Percentiles rank a stretch among this genome's conserved stretches.
phyloP scores from a whole-genome alignment of 2,797 vertebrate genomes.

The Spinibarbus caldwelli region DNA sequence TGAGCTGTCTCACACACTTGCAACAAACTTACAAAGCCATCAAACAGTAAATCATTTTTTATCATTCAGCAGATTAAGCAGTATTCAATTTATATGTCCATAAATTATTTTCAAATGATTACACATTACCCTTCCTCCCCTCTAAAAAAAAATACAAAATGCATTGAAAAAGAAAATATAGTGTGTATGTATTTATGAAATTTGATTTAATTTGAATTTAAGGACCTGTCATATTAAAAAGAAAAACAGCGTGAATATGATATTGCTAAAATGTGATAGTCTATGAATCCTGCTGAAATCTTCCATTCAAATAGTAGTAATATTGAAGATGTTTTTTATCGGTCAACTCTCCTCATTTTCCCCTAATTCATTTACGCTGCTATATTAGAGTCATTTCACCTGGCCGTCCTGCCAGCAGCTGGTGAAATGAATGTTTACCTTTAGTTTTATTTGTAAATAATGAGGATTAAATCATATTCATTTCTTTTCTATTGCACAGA shows the following conservation, averaged over 20 bases:
- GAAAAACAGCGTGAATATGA: neutral
- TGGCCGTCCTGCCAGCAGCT: slow-evolving; percentile 71
- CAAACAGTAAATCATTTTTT: neutral
- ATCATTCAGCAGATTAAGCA: neutral
- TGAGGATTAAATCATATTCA: slow-evolving; percentile 76
- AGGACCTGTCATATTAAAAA: slow-evolving; percentile 28
- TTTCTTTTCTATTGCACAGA: slow-evolving; percentile 91
- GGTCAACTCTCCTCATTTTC: neutral
- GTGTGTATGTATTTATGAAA: neutral
- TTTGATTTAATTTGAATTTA: slow-evolving; percentile 47
- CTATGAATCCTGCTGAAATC: slow-evolving; percentile 41
- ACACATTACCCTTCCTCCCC: neutral
- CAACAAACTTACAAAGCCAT: slow-evolving; percentile 4
- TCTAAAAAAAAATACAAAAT: neutral
- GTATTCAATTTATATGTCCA: neutral
- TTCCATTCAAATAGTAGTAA: slow-evolving; percentile 3
- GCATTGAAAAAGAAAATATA: neutral
- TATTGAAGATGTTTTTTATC: neutral
- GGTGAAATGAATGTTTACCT: slow-evolving; percentile 85
- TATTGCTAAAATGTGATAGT: slow-evolving; percentile 11
- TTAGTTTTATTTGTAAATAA: slow-evolving; percentile 88
- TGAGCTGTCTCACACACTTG: slow-evolving; percentile 1
- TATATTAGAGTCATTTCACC: slow-evolving; percentile 58
- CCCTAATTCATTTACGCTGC: slow-evolving; percentile 26
- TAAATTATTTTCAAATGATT: neutral